Evolutionary conservation across 2,888 invertebrate genomes (phyloP).

Genomic region (Lasioglossum marginatum): DNA sequence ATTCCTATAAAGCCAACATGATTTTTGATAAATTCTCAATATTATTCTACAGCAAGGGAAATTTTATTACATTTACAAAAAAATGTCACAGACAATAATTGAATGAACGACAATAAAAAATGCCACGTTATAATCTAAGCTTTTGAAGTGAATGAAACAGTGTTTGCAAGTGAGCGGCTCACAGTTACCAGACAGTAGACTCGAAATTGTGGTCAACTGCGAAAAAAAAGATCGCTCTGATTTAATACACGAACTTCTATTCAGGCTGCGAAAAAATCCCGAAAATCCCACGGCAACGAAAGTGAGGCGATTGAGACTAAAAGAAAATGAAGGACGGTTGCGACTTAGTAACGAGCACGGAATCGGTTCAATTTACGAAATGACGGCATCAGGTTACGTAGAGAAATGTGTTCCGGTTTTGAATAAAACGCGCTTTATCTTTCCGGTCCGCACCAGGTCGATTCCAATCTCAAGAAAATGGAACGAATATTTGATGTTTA

Average conservation of each 20-base stretch:
- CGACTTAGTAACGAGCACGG: not conserved
- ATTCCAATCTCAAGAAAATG: constrained; percentile 18
- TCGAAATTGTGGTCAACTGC: not conserved
- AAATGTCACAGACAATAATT: no score
- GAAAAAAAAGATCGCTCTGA: not conserved
- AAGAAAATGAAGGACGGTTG: constrained; percentile 13
- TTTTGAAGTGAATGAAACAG: not conserved
- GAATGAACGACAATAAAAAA: no score
- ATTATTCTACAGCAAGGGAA: no score
- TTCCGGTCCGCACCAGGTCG: constrained; percentile 10
- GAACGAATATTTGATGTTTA: constrained; percentile 14
- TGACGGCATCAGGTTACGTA: constrained; percentile 12
- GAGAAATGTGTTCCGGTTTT: constrained; percentile 12
- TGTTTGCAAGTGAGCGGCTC: not conserved
- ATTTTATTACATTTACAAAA: no score
- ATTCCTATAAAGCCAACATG: no score
- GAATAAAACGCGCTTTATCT: constrained; percentile 14
- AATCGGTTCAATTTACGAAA: constrained; percentile 8
- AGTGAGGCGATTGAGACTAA: not conserved
- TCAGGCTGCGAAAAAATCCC: not conserved
- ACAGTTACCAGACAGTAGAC: not conserved
- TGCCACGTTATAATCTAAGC: accelerated
- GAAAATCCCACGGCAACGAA: not conserved
- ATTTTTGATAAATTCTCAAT: no score
- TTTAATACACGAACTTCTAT: not conserved